Conservation (phyloP, 2,888 invertebrate genomes). For the Scaptomyza reducta region DNA sequence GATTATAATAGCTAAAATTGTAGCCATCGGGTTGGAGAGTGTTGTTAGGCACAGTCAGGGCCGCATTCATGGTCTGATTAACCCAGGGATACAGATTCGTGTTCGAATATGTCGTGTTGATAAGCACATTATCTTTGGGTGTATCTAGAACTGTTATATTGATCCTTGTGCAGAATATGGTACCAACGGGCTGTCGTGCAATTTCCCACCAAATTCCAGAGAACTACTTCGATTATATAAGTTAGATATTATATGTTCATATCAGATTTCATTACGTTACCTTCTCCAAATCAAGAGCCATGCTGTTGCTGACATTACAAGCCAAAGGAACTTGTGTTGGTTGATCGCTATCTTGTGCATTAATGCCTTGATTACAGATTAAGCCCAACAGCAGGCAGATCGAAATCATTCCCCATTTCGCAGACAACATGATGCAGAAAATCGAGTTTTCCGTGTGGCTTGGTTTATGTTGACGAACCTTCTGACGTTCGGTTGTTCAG, state of each 20-base stretch:
- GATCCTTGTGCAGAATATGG: conserved; percentile 57
- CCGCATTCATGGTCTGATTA: conserved; percentile 63
- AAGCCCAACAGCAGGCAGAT: conserved; percentile 34
- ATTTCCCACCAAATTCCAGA: conserved; percentile 74
- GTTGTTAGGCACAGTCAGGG: conserved; percentile 32
- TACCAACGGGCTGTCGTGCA: conserved; percentile 59
- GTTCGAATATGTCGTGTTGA: conserved; percentile 62
- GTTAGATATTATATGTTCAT: background rate
- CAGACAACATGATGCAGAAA: conserved; percentile 35
- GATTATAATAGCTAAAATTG: conserved; percentile 65
- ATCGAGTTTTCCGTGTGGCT: conserved; percentile 32
- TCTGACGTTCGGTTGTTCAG: conserved; percentile 8
- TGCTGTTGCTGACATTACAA: conserved; percentile 42
- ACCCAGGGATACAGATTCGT: conserved; percentile 56
- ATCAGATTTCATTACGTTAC: conserved; percentile 21
- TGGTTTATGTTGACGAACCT: conserved; percentile 27
- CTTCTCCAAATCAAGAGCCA: conserved; percentile 43
- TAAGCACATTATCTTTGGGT: conserved; percentile 34
- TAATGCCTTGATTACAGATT: conserved; percentile 15
- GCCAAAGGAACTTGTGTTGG: background rate
- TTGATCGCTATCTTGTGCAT: conserved; percentile 17
- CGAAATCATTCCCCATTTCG: conserved; percentile 4
- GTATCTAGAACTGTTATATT: conserved; percentile 44
- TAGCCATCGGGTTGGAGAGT: conserved; percentile 38
- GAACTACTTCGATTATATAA: conserved; percentile 37